Evolutionary conservation across 2,113 vertebrate genomes (phyloP).

Genomic region (Nesoenas mayeri): DNA sequence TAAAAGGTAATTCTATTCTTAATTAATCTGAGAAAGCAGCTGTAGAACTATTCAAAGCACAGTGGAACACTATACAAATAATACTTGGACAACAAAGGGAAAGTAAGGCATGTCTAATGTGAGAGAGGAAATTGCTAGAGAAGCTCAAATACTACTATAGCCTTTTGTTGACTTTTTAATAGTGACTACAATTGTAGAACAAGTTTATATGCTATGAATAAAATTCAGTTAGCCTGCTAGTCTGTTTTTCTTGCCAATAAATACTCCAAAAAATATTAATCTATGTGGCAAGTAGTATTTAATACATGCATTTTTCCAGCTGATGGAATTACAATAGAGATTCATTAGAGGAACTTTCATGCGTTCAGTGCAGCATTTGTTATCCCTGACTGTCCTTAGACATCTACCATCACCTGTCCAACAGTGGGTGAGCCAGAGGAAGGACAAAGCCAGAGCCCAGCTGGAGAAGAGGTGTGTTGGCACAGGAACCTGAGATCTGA

Average conservation of each 20-base stretch:
- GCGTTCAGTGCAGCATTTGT: not conserved
- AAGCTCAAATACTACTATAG: not conserved
- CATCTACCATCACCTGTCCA: not conserved
- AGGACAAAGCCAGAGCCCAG: not conserved
- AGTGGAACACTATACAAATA: not conserved
- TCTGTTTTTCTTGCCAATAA: not conserved
- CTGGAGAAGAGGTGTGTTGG: not conserved
- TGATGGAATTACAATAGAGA: not conserved
- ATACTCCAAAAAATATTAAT: not conserved
- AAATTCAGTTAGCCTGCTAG: not conserved
- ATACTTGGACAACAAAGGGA: slow-evolving; percentile 6
- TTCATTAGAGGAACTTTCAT: not conserved
- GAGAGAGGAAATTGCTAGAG: slow-evolving; percentile 34
- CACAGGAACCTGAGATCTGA: not conserved
- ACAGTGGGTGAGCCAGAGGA: not conserved
- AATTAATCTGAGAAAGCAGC: not conserved
- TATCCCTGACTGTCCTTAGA: not conserved
- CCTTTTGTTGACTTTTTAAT: slow-evolving; percentile 23
- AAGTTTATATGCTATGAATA: not conserved
- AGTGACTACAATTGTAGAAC: not conserved
- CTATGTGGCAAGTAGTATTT: not conserved
- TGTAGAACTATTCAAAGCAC: not conserved
- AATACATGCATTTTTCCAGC: not conserved
- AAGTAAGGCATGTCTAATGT: not conserved
- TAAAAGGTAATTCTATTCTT: not conserved